Percentiles rank a stretch among this genome's conserved stretches.
Conservation (phyloP, 2,888 invertebrate species). For the Agrotis clavis region DNA sequence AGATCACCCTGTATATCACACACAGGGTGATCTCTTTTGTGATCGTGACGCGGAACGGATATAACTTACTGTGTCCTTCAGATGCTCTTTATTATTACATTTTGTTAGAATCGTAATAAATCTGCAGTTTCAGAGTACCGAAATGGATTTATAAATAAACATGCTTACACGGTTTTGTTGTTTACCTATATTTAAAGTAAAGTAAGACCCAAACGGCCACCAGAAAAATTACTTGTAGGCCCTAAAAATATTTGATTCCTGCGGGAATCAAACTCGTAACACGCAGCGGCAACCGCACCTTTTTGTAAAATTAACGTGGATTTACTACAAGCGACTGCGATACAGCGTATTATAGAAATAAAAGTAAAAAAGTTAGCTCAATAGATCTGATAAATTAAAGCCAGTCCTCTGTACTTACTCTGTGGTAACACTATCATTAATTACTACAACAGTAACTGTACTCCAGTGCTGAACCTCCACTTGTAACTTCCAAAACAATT, state of each 20-base stretch:
- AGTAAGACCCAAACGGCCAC: no score
- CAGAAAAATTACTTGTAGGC: no score
- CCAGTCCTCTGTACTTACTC: neutral
- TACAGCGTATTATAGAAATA: no score
- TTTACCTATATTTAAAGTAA: no score
- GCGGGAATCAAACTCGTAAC: no score
- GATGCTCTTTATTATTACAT: neutral
- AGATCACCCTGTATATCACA: neutral
- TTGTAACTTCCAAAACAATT: conserved; percentile 35
- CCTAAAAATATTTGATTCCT: no score
- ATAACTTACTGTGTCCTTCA: neutral
- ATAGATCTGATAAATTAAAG: no score
- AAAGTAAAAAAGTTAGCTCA: no score
- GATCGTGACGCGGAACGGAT: conserved; percentile 11
- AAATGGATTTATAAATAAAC: neutral
- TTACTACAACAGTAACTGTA: conserved; percentile 16
- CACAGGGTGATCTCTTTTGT: conserved; percentile 11
- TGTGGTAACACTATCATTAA: conserved; percentile 22
- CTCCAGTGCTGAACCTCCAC: conserved; percentile 17
- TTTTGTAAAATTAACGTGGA: no score
- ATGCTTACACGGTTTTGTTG: no score
- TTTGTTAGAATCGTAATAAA: neutral
- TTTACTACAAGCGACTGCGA: no score
- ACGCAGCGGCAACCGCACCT: no score
- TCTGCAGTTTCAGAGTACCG: neutral